Conservation (phyloP, 2,113 vertebrate species). For the Lampris megalopsis region DNA sequence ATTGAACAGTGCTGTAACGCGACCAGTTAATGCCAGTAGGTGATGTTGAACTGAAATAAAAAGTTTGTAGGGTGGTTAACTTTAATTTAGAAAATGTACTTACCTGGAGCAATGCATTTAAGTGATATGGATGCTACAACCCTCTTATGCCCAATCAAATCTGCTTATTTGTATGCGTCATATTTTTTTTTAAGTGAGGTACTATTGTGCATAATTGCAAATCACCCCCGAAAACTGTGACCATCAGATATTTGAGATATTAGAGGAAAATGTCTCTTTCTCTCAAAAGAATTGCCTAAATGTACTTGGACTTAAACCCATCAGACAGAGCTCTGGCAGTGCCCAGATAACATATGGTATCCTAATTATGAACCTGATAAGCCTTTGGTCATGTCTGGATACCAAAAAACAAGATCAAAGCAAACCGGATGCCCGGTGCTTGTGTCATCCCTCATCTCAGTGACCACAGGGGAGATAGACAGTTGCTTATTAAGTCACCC, state of each 20-base stretch:
- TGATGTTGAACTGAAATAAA: not conserved
- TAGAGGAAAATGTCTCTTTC: not conserved
- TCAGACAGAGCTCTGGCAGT: not conserved
- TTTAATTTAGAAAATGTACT: not conserved
- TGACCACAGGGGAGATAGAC: not conserved
- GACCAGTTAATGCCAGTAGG: not conserved
- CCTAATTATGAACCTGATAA: constrained; percentile 37
- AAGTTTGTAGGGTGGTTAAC: no score
- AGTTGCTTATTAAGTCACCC: not conserved
- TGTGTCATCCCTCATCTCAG: not conserved
- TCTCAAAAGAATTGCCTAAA: not conserved
- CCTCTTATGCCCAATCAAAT: no score
- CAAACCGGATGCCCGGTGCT: not conserved
- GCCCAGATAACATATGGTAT: constrained; percentile 37
- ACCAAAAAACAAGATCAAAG: constrained; percentile 1
- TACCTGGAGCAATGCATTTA: not conserved
- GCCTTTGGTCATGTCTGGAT: constrained; percentile 22
- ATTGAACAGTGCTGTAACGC: not conserved
- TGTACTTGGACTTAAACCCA: not conserved
- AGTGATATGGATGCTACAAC: no score
- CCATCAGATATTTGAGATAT: not conserved
- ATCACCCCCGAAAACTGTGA: not conserved
- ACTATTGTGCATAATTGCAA: not conserved
- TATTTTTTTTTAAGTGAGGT: no score
- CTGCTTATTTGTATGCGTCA: no score